A percentile compares a stretch with the other conserved stretches of the same genome.
Evolutionary conservation across 2,113 vertebrate species (phyloP).

Genomic region (Calyptommatus sinebrachiatus): DNA sequence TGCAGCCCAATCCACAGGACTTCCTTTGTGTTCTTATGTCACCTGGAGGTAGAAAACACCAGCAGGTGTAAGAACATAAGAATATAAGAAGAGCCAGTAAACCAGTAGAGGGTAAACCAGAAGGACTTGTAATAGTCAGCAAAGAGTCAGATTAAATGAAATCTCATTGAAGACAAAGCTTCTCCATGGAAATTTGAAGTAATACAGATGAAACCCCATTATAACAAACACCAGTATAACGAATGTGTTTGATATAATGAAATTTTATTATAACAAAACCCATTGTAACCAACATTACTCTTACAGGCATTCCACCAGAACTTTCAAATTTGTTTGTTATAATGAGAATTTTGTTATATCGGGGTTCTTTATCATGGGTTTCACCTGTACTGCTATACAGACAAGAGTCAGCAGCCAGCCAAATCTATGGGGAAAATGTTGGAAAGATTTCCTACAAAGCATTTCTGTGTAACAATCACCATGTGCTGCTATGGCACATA

Average conservation of each 20-base stretch:
- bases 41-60: neutral
- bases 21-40: too few relatives aligned
- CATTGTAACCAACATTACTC: too few relatives aligned
- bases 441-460: neutral
- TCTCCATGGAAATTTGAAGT: neutral
- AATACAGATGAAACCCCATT: neutral
- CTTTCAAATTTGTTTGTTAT: too few relatives aligned
- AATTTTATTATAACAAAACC: too few relatives aligned
- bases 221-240: too few relatives aligned
- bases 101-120: neutral
- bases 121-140: neutral
- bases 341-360: too few relatives aligned
- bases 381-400: neutral
- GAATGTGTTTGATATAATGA: too few relatives aligned
- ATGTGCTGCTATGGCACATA: neutral
- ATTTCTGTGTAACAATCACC: neutral
- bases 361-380: too few relatives aligned
- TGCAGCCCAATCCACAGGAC: too few relatives aligned
- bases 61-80: too few relatives aligned
- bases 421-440: neutral
- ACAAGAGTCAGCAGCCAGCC: neutral
- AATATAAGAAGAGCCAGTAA: too few relatives aligned
- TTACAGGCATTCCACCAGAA: too few relatives aligned
- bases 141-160: neutral
- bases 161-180: neutral